Percentiles rank a stretch among this genome's conserved stretches.
Conservation (phyloP, 2,797 vertebrate genomes). For the Intellagama lesueurii region DNA sequence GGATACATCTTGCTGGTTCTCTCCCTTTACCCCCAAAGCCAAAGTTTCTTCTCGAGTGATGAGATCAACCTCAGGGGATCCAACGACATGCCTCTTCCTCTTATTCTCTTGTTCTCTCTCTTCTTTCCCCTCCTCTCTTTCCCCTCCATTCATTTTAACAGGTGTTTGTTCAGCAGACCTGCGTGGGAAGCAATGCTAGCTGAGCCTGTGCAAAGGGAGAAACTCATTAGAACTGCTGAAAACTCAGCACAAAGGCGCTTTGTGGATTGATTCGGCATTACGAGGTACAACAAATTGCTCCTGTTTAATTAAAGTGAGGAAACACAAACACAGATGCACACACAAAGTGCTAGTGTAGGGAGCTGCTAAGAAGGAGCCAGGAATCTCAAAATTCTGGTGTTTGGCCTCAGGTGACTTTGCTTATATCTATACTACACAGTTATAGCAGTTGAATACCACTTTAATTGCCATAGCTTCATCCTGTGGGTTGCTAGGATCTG, state of each 20-base stretch:
- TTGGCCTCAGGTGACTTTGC: too few species aligned
- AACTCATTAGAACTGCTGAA: slow-evolving; percentile 72
- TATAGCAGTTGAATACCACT: too few species aligned
- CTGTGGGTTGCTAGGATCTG: neutral
- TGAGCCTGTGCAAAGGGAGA: slow-evolving; percentile 72
- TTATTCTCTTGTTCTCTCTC: neutral
- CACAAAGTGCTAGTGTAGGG: neutral
- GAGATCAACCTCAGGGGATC: neutral
- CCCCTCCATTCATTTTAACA: slow-evolving; percentile 65
- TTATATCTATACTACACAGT: too few species aligned
- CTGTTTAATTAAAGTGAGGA: neutral
- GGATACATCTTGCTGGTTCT: slow-evolving; percentile 9
- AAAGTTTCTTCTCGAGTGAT: slow-evolving; percentile 5
- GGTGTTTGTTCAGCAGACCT: slow-evolving; percentile 72
- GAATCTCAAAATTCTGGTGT: neutral
- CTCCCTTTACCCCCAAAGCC: neutral
- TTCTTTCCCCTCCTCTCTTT: neutral
- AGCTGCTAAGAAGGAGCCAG: neutral
- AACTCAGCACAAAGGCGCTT: slow-evolving; percentile 67
- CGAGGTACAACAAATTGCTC: slow-evolving; percentile 72
- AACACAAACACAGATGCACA: neutral
- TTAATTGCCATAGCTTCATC: neutral
- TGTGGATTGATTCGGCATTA: slow-evolving; percentile 75
- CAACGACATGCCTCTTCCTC: neutral
- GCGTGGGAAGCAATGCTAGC: slow-evolving; percentile 80